A percentile compares a stretch with the other conserved stretches of the same genome.
Conservation (phyloP, 1,140 invertebrate genomes). For the Euwallacea similis region DNA sequence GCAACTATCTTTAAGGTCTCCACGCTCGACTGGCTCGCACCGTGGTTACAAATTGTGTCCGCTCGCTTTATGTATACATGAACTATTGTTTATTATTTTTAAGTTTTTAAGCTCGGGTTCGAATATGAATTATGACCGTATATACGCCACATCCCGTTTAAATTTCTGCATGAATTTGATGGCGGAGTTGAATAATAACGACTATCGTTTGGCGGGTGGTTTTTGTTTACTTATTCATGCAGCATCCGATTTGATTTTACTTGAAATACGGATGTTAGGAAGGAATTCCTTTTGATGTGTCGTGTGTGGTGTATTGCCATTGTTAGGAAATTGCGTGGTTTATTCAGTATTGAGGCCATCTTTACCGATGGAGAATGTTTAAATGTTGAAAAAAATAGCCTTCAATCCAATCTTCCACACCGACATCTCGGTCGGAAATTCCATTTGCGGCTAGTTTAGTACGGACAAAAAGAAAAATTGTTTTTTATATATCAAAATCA, state of each 20-base stretch:
- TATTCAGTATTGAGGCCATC: no score
- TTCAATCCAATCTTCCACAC: no score
- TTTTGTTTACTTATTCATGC: slow-evolving; percentile 19
- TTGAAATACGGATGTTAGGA: no score
- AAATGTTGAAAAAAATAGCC: no score
- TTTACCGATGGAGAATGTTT: no score
- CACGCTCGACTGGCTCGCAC: slow-evolving; percentile 48
- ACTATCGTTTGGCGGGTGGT: slow-evolving; percentile 6
- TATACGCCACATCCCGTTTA: slow-evolving; percentile 33
- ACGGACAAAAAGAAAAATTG: no score
- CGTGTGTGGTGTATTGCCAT: no score
- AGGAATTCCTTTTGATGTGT: no score
- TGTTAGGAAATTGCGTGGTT: no score
- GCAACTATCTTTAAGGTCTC: slow-evolving; percentile 46
- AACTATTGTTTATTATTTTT: slow-evolving; percentile 54
- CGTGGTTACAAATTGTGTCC: slow-evolving; percentile 53
- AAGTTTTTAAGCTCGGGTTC: slow-evolving; percentile 39
- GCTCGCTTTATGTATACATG: slow-evolving; percentile 53
- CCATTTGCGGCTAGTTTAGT: no score
- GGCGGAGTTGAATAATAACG: slow-evolving; percentile 13
- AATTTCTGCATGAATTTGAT: slow-evolving; percentile 36
- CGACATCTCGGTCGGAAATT: no score
- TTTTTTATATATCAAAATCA: no score
- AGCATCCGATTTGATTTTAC: slow-evolving; percentile 8
- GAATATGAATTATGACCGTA: slow-evolving; percentile 48